Base-by-base conservation (phyloP, 2,113 vertebrate genomes). In the Pelobates fuscus region DNA sequence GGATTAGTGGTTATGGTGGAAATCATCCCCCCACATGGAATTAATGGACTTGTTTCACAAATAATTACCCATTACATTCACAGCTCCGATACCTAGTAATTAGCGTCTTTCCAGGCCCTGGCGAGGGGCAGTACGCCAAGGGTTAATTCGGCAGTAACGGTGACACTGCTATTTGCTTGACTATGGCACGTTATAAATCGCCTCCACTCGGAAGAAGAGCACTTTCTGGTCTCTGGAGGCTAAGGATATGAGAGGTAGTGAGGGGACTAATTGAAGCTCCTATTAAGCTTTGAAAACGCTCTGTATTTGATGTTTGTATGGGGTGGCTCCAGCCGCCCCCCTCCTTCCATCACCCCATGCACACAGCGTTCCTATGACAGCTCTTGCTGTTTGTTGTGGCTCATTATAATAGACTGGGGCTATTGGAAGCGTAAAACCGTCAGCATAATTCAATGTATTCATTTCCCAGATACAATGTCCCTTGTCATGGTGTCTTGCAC, bases 281-380 rank as follows among this genome's bases (percentile, higher is more conserved):
- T 67, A 75, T 75, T 75, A 67, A 59, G 63, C 71, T 67, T 55
- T 75, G 62, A 75, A 75, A 75, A 75, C 59, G 71, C 52, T 66
- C 62, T 44, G 20, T 46, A 52, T 75, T 75, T 75, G 62, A 75
- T 75, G 71, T 75, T 75, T 75, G 66, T 75, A 75, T 75, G 54
- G 71, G 71, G 30, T 75, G 71, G 32, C 63, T 32, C 61, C 14
- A 43, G 5, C 32, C 52, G 49, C 71, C 62, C 63, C 41, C 32
- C 30, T 29, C 18, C 71, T 24, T n/a, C 21, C 20, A 37, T 30
- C 60, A 63, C 18, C 29, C 15, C 18, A 5, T 25, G 30, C 29
- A 63, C 29, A 37, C 60, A 20, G 60, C 29, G n/a, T 66, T 75
- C 52, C 52, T 75, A 24, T 75, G 71, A 75, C 71, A 75, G 71